Conservation (phyloP, 2,113 vertebrate genomes). For the Vulpes lagopus region DNA sequence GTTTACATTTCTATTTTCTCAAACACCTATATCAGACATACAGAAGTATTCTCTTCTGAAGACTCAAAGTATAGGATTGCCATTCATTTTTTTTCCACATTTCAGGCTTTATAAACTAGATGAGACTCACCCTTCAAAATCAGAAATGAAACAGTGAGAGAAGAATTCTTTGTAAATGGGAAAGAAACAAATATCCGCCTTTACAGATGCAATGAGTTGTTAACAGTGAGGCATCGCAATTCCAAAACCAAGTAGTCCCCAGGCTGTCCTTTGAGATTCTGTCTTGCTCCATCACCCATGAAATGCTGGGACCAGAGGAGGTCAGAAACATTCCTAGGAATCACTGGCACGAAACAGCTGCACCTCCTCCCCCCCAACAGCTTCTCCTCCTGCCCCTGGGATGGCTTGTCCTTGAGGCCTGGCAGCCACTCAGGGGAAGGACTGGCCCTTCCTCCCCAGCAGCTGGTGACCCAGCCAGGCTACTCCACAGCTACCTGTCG, state of each 20-base stretch:
- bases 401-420: conserved; percentile 83
- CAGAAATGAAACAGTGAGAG: conserved; percentile 54
- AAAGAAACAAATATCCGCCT: not conserved
- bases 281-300: conserved; percentile 91
- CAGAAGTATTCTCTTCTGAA: conserved; percentile 57
- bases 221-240: conserved; percentile 76
- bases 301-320: conserved; percentile 85
- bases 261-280: conserved; percentile 88
- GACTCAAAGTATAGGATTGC: not conserved
- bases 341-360: conserved; percentile 89
- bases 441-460: conserved; percentile 81
- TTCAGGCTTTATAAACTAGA: conserved; percentile 50
- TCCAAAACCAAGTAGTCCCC: conserved; percentile 86
- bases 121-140: conserved; percentile 65
- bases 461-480: conserved; percentile 87
- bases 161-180: not conserved
- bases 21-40: not conserved
- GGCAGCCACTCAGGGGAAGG: conserved; percentile 70
- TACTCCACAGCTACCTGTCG: conserved; percentile 89
- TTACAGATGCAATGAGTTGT: conserved; percentile 70
- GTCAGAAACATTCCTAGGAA: conserved; percentile 93
- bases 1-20: conserved; percentile 52
- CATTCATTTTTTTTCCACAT: conserved; percentile 28
- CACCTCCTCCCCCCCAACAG: conserved; percentile 55
- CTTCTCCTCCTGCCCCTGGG: conserved; percentile 59